These are phyloP conservation scores for Elegia similella DNA, from an alignment of 2,888 invertebrate species.

Conservation along the genomic window DNA sequence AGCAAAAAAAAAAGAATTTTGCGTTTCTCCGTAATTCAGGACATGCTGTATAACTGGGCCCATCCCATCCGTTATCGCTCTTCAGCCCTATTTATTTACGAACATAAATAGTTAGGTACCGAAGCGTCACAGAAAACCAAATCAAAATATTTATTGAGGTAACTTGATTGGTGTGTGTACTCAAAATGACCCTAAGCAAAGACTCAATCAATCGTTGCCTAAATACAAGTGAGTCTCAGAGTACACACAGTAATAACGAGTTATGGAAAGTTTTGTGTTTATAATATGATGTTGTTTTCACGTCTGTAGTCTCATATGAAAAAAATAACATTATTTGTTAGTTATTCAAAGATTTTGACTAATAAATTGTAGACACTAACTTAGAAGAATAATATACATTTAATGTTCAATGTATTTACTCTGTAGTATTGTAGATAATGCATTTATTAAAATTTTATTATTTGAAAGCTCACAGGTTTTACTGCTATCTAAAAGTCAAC, in stretches of 20 bases:
- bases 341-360: too few relatives aligned
- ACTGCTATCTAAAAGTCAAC: too few relatives aligned
- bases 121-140: slow-evolving; percentile 44
- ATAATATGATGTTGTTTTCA: too few relatives aligned
- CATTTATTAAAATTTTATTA: too few relatives aligned
- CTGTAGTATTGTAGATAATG: too few relatives aligned
- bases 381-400: too few relatives aligned
- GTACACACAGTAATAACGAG: not conserved
- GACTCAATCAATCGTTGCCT: not conserved
- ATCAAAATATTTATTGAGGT: slow-evolving; percentile 35
- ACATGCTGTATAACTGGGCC: slow-evolving; percentile 48
- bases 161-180: not conserved
- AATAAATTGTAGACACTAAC: too few relatives aligned
- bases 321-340: too few relatives aligned
- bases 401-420: too few relatives aligned
- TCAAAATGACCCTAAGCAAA: not conserved
- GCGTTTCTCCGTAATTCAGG: not conserved
- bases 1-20: not conserved
- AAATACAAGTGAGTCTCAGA: not conserved
- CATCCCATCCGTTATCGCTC: slow-evolving; percentile 59
- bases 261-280: too few relatives aligned
- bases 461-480: too few relatives aligned
- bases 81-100: slow-evolving; percentile 64
- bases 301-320: too few relatives aligned
- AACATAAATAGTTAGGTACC: slow-evolving; percentile 51